A percentile compares a stretch with the other conserved stretches of the same genome.
phyloP scores from a whole-genome alignment of 30 jellyfish, hydroid and myxozoan species.

The Aurelia aurita region DNA sequence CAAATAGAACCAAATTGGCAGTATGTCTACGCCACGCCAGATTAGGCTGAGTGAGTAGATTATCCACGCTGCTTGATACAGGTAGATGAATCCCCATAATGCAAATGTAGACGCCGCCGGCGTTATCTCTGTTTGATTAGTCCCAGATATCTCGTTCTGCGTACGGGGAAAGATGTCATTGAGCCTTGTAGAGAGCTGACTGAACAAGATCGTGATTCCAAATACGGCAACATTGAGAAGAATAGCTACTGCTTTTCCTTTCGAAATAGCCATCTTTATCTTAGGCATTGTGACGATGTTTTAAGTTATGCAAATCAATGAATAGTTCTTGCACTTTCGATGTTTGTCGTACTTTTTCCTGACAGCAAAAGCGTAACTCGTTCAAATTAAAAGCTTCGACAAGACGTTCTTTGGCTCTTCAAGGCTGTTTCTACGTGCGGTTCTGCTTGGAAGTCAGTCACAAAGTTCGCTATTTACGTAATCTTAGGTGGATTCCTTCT shows the following conservation, averaged over 20 bases:
- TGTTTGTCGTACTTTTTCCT: too few species aligned
- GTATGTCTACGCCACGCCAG: conserved; percentile 66
- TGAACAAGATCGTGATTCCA: conserved; percentile 11
- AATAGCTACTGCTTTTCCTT: conserved; percentile 25
- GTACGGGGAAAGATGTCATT: conserved; percentile 63
- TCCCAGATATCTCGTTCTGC: conserved; percentile 49
- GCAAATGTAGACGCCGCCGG: conserved; percentile 85
- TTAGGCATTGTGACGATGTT: background rate
- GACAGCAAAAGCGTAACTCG: too few species aligned
- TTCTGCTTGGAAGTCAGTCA: too few species aligned
- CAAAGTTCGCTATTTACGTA: too few species aligned
- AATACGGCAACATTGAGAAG: conserved; percentile 32
- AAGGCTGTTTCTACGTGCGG: too few species aligned
- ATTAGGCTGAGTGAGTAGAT: conserved; percentile 57
- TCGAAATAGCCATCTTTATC: conserved; percentile 13
- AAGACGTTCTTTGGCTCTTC: too few species aligned
- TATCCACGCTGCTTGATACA: conserved; percentile 79
- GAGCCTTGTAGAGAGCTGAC: conserved; percentile 53
- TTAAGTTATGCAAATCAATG: background rate
- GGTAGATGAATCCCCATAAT: conserved; percentile 84
- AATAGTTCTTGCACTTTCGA: too few species aligned
- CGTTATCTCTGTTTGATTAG: conserved; percentile 58
- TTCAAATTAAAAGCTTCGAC: too few species aligned
- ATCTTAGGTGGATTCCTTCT: too few species aligned
- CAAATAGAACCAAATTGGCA: conserved; percentile 77